phyloP scores from a whole-genome alignment of 2,113 vertebrate genomes.

The Myrmecobius fasciatus region DNA sequence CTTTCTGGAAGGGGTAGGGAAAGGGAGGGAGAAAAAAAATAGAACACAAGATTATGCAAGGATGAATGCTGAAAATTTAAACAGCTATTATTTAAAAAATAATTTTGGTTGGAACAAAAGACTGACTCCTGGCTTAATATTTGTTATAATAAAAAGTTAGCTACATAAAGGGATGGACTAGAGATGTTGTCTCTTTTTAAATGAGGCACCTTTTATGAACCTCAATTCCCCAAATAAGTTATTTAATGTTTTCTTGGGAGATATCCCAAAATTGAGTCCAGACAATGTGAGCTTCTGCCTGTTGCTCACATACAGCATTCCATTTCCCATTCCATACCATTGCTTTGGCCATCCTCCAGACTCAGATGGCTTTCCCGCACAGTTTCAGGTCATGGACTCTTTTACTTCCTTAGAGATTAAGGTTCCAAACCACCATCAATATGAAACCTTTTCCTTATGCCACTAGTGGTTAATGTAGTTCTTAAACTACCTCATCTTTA shows the following conservation, averaged over 20 bases:
- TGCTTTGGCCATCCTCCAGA: neutral
- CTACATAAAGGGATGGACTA: neutral
- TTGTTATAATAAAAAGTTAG: neutral
- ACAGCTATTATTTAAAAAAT: too few relatives aligned
- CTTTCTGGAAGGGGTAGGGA: too few relatives aligned
- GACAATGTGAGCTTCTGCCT: neutral
- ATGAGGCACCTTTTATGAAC: neutral
- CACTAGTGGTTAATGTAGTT: neutral
- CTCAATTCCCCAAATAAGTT: neutral
- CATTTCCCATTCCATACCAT: neutral
- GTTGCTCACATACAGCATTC: neutral
- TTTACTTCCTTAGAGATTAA: neutral
- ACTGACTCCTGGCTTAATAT: neutral
- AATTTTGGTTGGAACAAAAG: neutral
- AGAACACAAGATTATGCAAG: too few relatives aligned
- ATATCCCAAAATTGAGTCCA: neutral
- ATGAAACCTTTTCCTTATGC: neutral
- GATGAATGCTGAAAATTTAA: too few relatives aligned
- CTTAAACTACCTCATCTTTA: neutral
- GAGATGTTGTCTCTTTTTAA: neutral
- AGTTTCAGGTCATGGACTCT: neutral
- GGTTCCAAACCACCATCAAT: neutral
- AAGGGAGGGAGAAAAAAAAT: too few relatives aligned
- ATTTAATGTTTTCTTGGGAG: neutral
- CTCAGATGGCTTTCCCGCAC: neutral